A percentile compares a stretch with the other conserved stretches of the same genome.
phyloP scores from a whole-genome alignment of 2,888 invertebrate genomes.

The Cheilosia impressa region DNA sequence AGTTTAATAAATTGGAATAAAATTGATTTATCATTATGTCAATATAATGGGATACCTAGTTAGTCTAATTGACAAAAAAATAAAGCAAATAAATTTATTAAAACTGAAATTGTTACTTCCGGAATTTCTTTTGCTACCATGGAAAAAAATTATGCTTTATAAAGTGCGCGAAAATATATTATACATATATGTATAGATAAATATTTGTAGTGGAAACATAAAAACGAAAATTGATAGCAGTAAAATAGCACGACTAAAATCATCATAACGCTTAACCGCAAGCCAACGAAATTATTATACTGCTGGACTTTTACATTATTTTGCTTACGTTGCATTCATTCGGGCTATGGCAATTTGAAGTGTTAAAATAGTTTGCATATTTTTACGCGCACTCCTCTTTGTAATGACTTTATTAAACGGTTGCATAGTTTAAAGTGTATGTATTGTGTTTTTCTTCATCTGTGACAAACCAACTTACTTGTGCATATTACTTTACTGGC shows the following conservation, averaged over 20 bases:
- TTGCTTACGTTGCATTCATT: slow-evolving; percentile 2
- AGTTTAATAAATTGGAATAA: not conserved
- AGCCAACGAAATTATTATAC: no score
- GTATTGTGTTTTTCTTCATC: not conserved
- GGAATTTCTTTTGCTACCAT: not conserved
- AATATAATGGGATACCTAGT: slow-evolving; percentile 8
- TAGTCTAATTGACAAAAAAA: not conserved
- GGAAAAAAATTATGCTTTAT: not conserved
- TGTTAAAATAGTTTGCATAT: slow-evolving; percentile 17
- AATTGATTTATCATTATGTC: not conserved
- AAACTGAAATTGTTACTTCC: not conserved
- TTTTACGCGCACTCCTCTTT: not conserved
- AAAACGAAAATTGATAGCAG: not conserved
- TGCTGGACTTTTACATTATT: not conserved
- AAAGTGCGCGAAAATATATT: not conserved
- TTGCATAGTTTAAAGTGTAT: slow-evolving; percentile 1
- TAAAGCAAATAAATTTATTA: not conserved
- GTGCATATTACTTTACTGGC: slow-evolving; percentile 5
- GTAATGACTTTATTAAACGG: not conserved
- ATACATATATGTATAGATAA: no score
- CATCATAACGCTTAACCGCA: no score
- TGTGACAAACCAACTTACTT: not conserved
- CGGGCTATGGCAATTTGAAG: not conserved
- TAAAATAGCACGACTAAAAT: not conserved
- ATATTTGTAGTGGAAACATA: not conserved